Base-by-base conservation (phyloP, 2,113 vertebrate genomes). In the Nannobrachium achirus region DNA sequence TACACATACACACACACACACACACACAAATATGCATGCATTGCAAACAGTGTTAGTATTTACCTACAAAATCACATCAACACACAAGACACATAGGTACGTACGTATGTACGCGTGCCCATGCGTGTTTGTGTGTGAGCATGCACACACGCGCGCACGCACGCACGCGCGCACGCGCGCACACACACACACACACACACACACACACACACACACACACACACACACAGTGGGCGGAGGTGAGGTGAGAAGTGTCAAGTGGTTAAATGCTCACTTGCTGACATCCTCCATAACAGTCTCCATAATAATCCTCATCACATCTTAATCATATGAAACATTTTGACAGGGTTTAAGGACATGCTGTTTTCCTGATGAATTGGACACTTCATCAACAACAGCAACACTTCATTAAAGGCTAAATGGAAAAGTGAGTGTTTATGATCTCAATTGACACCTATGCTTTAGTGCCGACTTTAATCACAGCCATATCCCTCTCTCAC, bases 361-460 rank as follows among this genome's bases (percentile, higher is more conserved):
- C 73, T 70, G 55, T 63, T 66, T 73, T 81, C 73, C 60, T 76
- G 79, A 87, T 80, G 68, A 70, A 81, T 73, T 48, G 20, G 51
- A 67, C 10, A 25, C 38, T 71, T 75, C 61, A 51, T 69, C 86
- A 78, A 74, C 78, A 89, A 87, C 82, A 76, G 25, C 58, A 80
- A 74, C 38, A 63, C 86, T 86, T 90, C 88, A 86, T 87, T 84
- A 86, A 64, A 85, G 81, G 75, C 50, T 84, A 83, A 87, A 88
- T 80, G 77, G 86, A 87, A 88, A 89, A 88, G 88, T 87, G 85
- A 89, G 90, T 91, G 89, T 91, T 91, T 91, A 90, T 84, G 84
- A 89, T 87, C 79, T 69, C 80, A 91, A 89, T 88, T 89, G 88
- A 81, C 88, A 88, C 87, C 87, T 91, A 87, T 86, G 79, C 86